Evolutionary conservation across 2,888 invertebrate genomes (phyloP).

Genomic region (Trichopria drosophilae): DNA sequence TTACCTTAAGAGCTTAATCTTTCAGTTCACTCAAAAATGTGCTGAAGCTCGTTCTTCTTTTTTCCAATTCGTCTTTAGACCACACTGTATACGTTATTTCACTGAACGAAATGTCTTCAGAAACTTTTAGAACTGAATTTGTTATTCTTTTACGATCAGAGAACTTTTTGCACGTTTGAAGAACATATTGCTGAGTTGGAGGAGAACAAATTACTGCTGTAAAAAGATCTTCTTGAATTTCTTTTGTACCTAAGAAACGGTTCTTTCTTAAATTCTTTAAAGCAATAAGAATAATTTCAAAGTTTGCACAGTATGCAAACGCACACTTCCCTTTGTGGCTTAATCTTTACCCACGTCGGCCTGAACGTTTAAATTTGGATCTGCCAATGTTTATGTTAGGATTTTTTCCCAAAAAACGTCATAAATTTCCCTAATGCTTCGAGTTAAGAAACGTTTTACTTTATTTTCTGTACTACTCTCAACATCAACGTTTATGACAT

Average conservation of each 20-base stretch:
- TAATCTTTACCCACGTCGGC: constrained; percentile 16
- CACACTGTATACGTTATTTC: constrained; percentile 2
- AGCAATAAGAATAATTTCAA: too few species aligned
- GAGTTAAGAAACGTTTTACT: too few species aligned
- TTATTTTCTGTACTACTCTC: constrained; percentile 14
- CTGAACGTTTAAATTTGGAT: constrained; percentile 24
- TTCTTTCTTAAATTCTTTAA: too few species aligned
- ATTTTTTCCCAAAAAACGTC: constrained; percentile 10
- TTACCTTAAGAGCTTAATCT: neutral
- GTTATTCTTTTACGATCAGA: neutral
- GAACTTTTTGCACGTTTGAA: neutral
- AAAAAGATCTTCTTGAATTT: too few species aligned
- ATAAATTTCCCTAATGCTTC: constrained; percentile 15
- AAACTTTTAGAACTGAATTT: neutral
- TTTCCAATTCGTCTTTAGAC: constrained; percentile 1
- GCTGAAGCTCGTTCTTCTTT: neutral
- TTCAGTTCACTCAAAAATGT: neutral
- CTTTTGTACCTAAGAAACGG: too few species aligned
- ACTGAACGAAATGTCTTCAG: neutral
- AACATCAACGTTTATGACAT: constrained; percentile 13
- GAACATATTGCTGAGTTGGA: neutral
- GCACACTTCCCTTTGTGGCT: constrained; percentile 14
- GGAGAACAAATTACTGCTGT: too few species aligned
- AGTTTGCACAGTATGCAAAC: too few species aligned
- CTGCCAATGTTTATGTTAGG: constrained; percentile 9